A percentile compares a stretch with the other conserved stretches of the same genome.
phyloP scores from a whole-genome alignment of 2,888 invertebrate species.

The Alloscopus bannaensis region DNA sequence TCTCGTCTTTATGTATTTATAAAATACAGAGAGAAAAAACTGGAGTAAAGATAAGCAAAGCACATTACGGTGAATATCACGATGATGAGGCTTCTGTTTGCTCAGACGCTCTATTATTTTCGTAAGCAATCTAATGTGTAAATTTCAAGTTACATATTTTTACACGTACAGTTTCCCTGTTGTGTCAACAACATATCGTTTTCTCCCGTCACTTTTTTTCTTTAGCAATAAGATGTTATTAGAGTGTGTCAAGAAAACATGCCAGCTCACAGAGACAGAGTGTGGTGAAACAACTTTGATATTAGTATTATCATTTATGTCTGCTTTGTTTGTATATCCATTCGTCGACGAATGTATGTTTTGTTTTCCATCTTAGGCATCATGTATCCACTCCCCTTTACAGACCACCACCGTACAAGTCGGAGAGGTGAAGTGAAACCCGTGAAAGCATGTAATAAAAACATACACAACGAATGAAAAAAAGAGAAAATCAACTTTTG shows the following conservation, averaged over 20 bases:
- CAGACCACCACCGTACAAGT: neutral
- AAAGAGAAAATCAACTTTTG: slow-evolving; percentile 66
- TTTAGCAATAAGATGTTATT: neutral
- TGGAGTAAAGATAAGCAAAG: slow-evolving; percentile 29
- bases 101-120: slow-evolving; percentile 14
- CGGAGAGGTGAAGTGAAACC: slow-evolving; percentile 15
- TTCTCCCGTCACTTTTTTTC: neutral
- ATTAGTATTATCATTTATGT: slow-evolving; percentile 52
- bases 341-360: slow-evolving; percentile 63
- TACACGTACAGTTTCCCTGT: neutral
- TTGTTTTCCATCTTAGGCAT: slow-evolving; percentile 57
- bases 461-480: slow-evolving; percentile 33
- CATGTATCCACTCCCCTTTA: slow-evolving; percentile 61
- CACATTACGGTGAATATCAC: slow-evolving; percentile 30
- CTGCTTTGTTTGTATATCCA: slow-evolving; percentile 54
- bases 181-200: slow-evolving; percentile 24
- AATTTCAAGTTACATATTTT: slow-evolving; percentile 12
- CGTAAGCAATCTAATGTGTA: slow-evolving; percentile 20
- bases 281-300: slow-evolving; percentile 50
- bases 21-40: slow-evolving; percentile 15
- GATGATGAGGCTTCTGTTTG: slow-evolving; percentile 30
- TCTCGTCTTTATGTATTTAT: slow-evolving; percentile 25
- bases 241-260: slow-evolving; percentile 26
- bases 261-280: neutral
- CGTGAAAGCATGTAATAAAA: slow-evolving; percentile 2